Conservation (phyloP, 2,888 invertebrate species). For the Eilema caniola region DNA sequence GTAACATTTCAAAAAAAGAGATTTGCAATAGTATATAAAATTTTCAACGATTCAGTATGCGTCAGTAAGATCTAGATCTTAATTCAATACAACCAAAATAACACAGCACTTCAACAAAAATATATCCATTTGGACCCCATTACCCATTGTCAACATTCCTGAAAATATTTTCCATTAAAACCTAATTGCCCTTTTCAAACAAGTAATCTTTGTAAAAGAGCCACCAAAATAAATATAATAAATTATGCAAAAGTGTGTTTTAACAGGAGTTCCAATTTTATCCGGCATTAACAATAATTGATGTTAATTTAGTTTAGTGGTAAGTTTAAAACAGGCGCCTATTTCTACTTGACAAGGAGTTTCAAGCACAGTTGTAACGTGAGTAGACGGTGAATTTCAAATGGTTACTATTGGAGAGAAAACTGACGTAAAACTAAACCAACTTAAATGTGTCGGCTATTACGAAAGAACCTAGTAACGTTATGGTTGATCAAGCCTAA, state of each 20-base stretch:
- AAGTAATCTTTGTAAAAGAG: constrained; percentile 24
- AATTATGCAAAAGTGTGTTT: constrained; percentile 38
- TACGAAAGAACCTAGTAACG: too few relatives aligned
- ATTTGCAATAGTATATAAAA: too few relatives aligned
- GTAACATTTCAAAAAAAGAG: too few relatives aligned
- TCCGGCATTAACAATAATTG: constrained; percentile 37
- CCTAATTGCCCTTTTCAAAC: constrained; percentile 22
- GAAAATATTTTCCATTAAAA: constrained; percentile 13
- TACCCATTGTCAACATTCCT: constrained; percentile 10
- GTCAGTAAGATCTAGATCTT: background rate
- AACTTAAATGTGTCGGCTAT: too few relatives aligned
- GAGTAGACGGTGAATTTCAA: too few relatives aligned
- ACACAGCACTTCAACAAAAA: background rate
- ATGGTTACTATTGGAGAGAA: too few relatives aligned
- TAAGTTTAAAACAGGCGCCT: constrained; percentile 29
- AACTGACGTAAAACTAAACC: too few relatives aligned
- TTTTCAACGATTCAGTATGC: too few relatives aligned
- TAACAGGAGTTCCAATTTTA: constrained; percentile 30
- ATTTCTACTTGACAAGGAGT: too few relatives aligned
- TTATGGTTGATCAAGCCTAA: too few relatives aligned
- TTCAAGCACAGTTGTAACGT: too few relatives aligned
- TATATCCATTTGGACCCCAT: background rate
- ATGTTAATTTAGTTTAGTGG: constrained; percentile 45
- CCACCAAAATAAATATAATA: constrained; percentile 29
- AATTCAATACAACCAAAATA: background rate